Conservation (phyloP, 92 coral and sea anemone species). For the Porites lobata region DNA sequence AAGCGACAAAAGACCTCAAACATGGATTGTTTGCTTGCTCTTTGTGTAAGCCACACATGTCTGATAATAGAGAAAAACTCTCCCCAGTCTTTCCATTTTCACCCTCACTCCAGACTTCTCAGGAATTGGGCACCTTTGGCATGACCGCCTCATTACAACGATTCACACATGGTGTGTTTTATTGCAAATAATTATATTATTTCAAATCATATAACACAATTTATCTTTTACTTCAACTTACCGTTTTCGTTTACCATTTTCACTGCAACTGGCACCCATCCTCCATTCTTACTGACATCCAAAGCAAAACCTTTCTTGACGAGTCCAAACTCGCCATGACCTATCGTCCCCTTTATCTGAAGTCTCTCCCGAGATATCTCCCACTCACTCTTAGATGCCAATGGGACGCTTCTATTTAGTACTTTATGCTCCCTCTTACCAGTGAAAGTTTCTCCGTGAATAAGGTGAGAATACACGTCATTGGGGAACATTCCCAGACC, state of each 20-base stretch:
- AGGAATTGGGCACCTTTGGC: too few relatives aligned
- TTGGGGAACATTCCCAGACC: constrained; percentile 10
- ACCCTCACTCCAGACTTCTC: too few relatives aligned
- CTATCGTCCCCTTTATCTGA: constrained; percentile 11
- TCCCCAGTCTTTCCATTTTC: too few relatives aligned
- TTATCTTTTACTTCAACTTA: neutral
- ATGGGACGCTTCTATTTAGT: neutral
- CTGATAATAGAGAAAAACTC: too few relatives aligned
- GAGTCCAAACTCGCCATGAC: constrained; percentile 39
- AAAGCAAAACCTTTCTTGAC: constrained; percentile 36
- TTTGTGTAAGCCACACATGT: too few relatives aligned
- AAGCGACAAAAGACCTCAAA: too few relatives aligned
- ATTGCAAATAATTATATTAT: too few relatives aligned
- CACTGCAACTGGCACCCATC: constrained; percentile 41
- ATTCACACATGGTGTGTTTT: too few relatives aligned
- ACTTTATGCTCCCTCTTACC: neutral
- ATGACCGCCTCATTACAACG: too few relatives aligned
- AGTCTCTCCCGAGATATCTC: constrained; percentile 34
- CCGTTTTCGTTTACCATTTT: constrained; percentile 29
- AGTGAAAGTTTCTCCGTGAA: neutral
- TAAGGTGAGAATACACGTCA: constrained; percentile 22
- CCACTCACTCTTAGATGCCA: constrained; percentile 12
- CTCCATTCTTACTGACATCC: constrained; percentile 21
- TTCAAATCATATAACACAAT: neutral
- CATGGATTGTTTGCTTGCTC: too few relatives aligned